Evolutionary conservation across 2,797 vertebrate genomes (phyloP).

Genomic region (Emydoidea blandingii): DNA sequence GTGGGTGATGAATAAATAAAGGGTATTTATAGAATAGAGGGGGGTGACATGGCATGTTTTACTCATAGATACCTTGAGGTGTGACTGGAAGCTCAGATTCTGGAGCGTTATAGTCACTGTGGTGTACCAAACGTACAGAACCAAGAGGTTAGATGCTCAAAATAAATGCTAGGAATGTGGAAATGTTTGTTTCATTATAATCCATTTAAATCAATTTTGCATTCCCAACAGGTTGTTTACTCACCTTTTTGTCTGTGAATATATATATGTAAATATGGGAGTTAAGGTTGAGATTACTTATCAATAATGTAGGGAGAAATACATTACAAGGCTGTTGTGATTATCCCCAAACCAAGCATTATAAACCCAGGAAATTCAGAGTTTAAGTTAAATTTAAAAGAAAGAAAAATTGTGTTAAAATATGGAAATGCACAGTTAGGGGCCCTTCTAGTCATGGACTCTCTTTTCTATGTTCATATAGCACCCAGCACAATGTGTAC

Average conservation of each 20-base stretch:
- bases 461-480: not conserved
- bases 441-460: not conserved
- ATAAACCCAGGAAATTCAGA: not conserved
- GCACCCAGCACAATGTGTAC: not conserved
- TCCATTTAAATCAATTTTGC: not conserved
- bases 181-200: not conserved
- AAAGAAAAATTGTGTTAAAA: too few species aligned
- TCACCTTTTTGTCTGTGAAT: too few species aligned
- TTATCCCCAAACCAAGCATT: not conserved
- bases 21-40: not conserved
- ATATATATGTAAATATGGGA: not conserved
- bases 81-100: not conserved
- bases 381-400: too few species aligned
- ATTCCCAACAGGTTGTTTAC: not conserved
- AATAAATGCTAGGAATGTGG: not conserved
- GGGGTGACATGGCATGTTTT: not conserved
- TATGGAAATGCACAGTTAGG: too few species aligned
- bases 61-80: not conserved
- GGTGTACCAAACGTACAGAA: not conserved
- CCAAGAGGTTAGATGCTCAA: not conserved
- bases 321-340: not conserved
- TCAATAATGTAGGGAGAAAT: not conserved
- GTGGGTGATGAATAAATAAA: not conserved
- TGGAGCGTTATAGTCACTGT: not conserved
- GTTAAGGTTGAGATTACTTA: not conserved